Conservation (phyloP, 23 tunicate species). For the Trididemnum nubilum region DNA sequence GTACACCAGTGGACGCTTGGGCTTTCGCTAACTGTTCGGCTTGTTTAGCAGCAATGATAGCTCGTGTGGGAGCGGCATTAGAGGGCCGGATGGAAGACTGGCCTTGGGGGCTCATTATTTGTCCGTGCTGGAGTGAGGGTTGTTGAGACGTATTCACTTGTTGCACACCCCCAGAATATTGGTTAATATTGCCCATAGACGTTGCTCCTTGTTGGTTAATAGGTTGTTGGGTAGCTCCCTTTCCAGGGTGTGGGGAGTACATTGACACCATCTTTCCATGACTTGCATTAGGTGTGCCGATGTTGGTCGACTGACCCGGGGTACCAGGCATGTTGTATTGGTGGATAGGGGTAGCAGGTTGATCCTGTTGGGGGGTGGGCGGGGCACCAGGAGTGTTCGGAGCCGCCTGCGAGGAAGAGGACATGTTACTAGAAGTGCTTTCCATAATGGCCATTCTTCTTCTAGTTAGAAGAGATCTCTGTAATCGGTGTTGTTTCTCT, state of each 20-base stretch:
- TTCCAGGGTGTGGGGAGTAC: conserved; percentile 13
- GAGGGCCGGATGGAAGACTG: conserved; percentile 1
- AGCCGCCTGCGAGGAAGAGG: conserved; percentile 22
- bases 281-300: conserved; percentile 58
- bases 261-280: conserved; percentile 25
- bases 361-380: no score
- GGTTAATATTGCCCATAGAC: background rate
- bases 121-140: background rate
- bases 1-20: conserved; percentile 6
- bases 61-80: conserved; percentile 42
- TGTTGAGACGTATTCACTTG: conserved; percentile 7
- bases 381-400: conserved; percentile 63
- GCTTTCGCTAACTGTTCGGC: conserved; percentile 71
- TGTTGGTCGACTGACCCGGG: conserved; percentile 44
- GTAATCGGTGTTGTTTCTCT: conserved; percentile 70
- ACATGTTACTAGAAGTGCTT: conserved; percentile 14
- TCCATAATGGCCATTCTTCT: conserved; percentile 87
- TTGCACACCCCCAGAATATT: conserved; percentile 13
- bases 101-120: conserved; percentile 6
- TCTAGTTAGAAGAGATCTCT: conserved; percentile 54
- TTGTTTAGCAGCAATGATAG: conserved; percentile 81
- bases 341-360: conserved; percentile 43
- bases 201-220: background rate
- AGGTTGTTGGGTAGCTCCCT: conserved; percentile 19
- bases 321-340: conserved; percentile 42